Base-by-base conservation (phyloP, 2,888 invertebrate genomes). In the Cephus nigrinus region DNA sequence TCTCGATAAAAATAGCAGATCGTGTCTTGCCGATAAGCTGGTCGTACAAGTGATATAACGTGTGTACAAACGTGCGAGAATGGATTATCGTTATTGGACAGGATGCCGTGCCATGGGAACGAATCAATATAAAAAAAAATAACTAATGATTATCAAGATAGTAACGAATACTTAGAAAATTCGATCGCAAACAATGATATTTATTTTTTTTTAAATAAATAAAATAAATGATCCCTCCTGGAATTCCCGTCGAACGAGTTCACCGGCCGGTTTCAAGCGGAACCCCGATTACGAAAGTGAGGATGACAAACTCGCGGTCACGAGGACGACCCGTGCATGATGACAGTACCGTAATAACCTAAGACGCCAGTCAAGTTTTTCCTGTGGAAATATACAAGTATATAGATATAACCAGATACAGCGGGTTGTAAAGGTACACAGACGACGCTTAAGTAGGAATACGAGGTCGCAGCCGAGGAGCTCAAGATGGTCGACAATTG, bases 221-320 rank as follows among this genome's bases (percentile, higher is more conserved):
- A 5, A 40, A 40, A 40, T 40, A 55, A 55, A 55, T 2, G 55
- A 55, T 9, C 23, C 55, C 23, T 55, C 23, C 9, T 55, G 23
- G 23, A 23, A 55, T 23, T 55, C 23, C 55, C 23, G 55, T 55
- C 55, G 55, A 55, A 55, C 55, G 55, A 23, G 55, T 55, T 55
- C 55, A 55, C 55, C 55, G 55, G 55, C 55, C 55, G 55, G 23
- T 55, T 23, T 23, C 9, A 23, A 79, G 76, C 74, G 74, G 78
- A 80, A 77, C 74, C 77, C 73, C 76, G 78, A 80, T 80, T 80
- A 78, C 79, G 72, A 76, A 77, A 35, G 78, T 76, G 76, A 80
- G 83, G 83, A 84, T 84, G 84, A 86, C 81, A 84, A 80, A 81
- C 77, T 74, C 69, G 74, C 74, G 79, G 75, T 76, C 75, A 79